Evolutionary conservation across 2,888 invertebrate species (phyloP), one percentile per base, ranked within the genome.

Genomic region (Dynastes maya): DNA sequence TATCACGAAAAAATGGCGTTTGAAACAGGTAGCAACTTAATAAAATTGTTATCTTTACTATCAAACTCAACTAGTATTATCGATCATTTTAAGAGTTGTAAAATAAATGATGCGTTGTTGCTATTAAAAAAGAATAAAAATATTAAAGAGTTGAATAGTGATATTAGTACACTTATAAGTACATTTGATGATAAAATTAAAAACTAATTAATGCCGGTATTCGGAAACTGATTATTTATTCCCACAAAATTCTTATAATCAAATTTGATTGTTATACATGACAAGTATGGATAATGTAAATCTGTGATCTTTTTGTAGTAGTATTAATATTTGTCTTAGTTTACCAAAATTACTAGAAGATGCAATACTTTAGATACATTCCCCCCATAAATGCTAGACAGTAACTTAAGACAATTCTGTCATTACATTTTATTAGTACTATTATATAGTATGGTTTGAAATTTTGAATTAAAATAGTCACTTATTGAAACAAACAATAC

Each of bases 1-100:
- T 88, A 87, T 77, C 84, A 85, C 63, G 87, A 88, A 51, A 88
- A 87, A 82, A 85, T 87, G 84, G 86, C 87, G 64, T 81, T 82
- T 77, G 85, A 85, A 67, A 87, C 86, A 3, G 84, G 86, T 37
- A 85, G 85, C 65, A 88, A 88, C 82, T 82, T 88, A 63, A 68
- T 87, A 29, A 83, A 83, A n/a, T 83, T 88, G 55, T 78, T 88
- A 49, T 86, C 88, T 77, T 82, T 84, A 74, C 80, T 88, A 71
- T 77, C 83, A 6, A 82, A 83, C 71, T 85, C 84, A 9, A 74
- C 81, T 5, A 75, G 77, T 63, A 72, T 88, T 70, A 63, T 82
- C 53, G 75, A 83, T 40, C 86, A 88, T 80, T 84, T 88, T 75
- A 85, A 84, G 79, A 78, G 82, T 22, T 83, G 80, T 37, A 81